Conservation (phyloP, 2,797 vertebrate species). For the Pseudomugil gertrudae region DNA sequence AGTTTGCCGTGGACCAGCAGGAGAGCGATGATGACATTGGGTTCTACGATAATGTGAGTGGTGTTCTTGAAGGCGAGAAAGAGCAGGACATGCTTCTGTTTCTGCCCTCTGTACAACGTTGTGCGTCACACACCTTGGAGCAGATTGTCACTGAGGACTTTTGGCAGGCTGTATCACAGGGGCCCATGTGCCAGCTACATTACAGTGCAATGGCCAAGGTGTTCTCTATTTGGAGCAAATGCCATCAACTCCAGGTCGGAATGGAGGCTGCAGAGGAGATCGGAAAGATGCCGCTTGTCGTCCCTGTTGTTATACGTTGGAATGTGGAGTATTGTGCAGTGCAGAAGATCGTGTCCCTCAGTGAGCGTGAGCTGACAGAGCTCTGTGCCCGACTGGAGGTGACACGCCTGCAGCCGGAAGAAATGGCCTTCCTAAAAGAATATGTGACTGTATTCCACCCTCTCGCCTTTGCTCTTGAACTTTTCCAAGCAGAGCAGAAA, state of each 20-base stretch:
- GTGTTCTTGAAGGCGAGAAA: conserved; percentile 67
- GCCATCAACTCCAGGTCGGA: conserved; percentile 72
- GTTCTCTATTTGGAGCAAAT: conserved; percentile 76
- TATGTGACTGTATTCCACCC: conserved; percentile 79
- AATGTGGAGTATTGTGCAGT: conserved; percentile 77
- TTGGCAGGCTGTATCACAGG: conserved; percentile 76
- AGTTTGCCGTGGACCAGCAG: conserved; percentile 64
- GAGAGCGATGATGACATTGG: conserved; percentile 71
- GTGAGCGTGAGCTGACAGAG: conserved; percentile 75
- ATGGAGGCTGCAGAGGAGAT: conserved; percentile 75
- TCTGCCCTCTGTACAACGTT: conserved; percentile 74
- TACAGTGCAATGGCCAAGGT: conserved; percentile 78
- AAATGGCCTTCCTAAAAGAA: conserved; percentile 79
- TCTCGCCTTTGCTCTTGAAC: conserved; percentile 80
- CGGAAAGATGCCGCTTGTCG: conserved; percentile 72
- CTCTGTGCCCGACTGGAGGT: conserved; percentile 76
- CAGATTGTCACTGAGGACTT: conserved; percentile 77
- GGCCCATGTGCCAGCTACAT: conserved; percentile 73
- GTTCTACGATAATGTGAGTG: conserved; percentile 72
- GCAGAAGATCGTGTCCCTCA: conserved; percentile 77
- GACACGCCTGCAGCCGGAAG: conserved; percentile 70
- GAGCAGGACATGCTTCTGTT: conserved; percentile 78
- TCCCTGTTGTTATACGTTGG: conserved; percentile 76
- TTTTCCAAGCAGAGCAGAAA: conserved; percentile 82
- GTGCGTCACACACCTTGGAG: conserved; percentile 77